A percentile compares a stretch with the other conserved stretches of the same genome.
Evolutionary conservation across 2,113 vertebrate genomes (phyloP).

Genomic region (Phylloscopus trochiloides): DNA sequence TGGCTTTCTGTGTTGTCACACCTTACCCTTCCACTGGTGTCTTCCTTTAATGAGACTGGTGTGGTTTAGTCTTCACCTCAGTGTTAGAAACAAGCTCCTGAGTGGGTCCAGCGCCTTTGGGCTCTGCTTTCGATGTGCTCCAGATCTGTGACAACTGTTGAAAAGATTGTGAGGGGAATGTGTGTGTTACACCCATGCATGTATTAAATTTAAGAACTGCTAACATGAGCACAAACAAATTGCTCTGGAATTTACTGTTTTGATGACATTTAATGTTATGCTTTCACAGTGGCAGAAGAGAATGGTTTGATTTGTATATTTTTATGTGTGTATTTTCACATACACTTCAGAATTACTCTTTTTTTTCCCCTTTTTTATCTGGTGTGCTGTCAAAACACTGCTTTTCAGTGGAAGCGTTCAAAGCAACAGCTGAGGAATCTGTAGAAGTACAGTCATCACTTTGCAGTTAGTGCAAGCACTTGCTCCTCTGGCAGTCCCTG

Average conservation of each 20-base stretch:
- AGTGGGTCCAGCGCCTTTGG: fast-evolving
- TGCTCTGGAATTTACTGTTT: neutral
- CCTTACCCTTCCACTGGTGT: neutral
- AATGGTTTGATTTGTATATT: neutral
- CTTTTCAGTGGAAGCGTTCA: neutral
- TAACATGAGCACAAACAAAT: fast-evolving
- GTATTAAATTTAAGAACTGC: neutral
- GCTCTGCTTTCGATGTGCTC: neutral
- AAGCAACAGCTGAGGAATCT: neutral
- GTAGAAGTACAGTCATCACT: neutral
- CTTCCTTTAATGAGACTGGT: neutral
- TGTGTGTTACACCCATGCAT: neutral
- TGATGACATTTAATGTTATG: neutral
- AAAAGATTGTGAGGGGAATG: neutral
- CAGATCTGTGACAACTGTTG: neutral
- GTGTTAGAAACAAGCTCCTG: neutral
- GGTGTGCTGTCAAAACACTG: neutral
- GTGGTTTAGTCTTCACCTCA: neutral
- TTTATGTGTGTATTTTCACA: neutral
- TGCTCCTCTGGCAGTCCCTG: neutral
- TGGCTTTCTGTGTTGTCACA: neutral
- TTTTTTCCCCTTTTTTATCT: neutral
- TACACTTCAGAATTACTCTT: neutral
- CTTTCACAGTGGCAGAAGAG: neutral
- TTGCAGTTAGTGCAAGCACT: neutral